Percentiles rank a stretch among this genome's conserved stretches.
Evolutionary conservation across 2,888 invertebrate species (phyloP).

Genomic region (Idaea dimidiata): DNA sequence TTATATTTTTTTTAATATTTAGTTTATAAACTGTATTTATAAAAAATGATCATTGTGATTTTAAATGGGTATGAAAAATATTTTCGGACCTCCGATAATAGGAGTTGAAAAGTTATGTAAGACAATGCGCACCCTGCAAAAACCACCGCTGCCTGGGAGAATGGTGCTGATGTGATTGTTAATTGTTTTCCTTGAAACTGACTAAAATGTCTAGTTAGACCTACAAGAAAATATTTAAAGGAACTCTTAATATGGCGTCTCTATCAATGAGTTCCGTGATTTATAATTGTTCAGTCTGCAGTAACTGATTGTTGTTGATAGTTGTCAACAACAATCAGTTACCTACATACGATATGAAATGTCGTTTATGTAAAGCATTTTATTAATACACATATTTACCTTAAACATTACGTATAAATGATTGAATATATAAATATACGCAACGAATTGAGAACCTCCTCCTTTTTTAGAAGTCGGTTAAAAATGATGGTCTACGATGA

Average conservation of each 20-base stretch:
- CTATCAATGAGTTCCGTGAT: neutral
- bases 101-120: no score
- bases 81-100: no score
- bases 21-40: no score
- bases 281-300: neutral
- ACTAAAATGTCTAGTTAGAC: conserved; percentile 23
- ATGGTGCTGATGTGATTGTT: conserved; percentile 41
- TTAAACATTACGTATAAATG: neutral
- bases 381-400: neutral
- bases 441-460: neutral
- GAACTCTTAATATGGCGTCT: neutral
- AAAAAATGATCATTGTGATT: no score
- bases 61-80: no score
- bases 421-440: neutral
- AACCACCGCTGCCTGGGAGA: conserved; percentile 46
- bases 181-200: conserved; percentile 43
- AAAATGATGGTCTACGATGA: neutral
- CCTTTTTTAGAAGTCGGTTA: no score
- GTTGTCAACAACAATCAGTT: no score
- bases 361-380: neutral
- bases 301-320: neutral
- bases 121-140: no score
- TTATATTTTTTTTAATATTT: no score
- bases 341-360: neutral
- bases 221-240: conserved; percentile 16